Conservation (phyloP, 2,888 invertebrate genomes). For the Cryptocheilus praepositus region DNA sequence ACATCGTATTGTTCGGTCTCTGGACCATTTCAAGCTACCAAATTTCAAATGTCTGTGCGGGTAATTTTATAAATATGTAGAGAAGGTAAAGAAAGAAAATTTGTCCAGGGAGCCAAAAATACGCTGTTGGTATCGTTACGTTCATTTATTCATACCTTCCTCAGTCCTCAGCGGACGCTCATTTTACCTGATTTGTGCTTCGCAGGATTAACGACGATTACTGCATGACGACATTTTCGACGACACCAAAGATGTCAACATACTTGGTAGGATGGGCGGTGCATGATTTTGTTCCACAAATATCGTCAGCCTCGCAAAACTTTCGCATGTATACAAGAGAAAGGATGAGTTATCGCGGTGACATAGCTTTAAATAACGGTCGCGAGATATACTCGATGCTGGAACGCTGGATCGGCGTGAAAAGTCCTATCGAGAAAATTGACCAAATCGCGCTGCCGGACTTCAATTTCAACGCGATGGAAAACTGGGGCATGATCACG, state of each 20-base stretch:
- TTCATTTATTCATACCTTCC: constrained; percentile 3
- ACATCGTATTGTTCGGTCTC: too few species aligned
- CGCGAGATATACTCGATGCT: constrained; percentile 49
- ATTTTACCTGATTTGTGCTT: background rate
- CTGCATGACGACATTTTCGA: constrained; percentile 36
- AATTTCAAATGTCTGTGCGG: too few species aligned
- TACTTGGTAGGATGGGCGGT: constrained; percentile 64
- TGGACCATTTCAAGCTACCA: too few species aligned
- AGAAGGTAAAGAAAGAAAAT: too few species aligned
- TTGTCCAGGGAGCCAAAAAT: too few species aligned
- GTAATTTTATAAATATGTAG: too few species aligned
- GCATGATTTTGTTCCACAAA: constrained; percentile 50
- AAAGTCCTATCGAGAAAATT: constrained; percentile 77
- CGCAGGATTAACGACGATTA: constrained; percentile 24
- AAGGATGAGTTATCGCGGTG: constrained; percentile 41
- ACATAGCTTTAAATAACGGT: constrained; percentile 43
- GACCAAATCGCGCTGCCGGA: constrained; percentile 90
- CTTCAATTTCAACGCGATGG: constrained; percentile 91
- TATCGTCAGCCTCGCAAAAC: constrained; percentile 7
- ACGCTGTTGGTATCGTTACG: too few species aligned
- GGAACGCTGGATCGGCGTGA: constrained; percentile 41
- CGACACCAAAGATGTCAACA: constrained; percentile 63
- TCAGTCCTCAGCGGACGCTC: background rate
- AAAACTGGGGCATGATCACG: constrained; percentile 94
- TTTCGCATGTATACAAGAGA: constrained; percentile 55